phyloP scores from a whole-genome alignment of 2,797 vertebrate species.

The Acipenser ruthenus region DNA sequence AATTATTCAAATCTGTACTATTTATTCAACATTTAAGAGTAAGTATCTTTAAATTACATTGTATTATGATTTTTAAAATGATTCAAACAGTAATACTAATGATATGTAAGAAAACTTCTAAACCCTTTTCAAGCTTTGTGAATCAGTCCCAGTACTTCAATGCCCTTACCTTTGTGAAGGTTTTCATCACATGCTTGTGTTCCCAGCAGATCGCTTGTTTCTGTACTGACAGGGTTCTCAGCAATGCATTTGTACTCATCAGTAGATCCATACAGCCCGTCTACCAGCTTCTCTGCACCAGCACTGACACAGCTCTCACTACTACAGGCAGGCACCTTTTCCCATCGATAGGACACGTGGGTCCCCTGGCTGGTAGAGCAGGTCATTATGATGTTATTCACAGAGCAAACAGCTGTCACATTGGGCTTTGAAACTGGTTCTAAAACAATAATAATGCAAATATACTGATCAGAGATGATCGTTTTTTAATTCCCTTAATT shows the following conservation, averaged over 20 bases:
- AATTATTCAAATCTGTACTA: no score
- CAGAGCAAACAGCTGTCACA: conserved; percentile 5
- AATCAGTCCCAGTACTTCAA: no score
- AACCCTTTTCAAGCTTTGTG: neutral
- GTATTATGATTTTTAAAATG: no score
- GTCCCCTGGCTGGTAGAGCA: conserved; percentile 10
- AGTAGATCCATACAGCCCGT: neutral
- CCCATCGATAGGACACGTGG: conserved; percentile 10
- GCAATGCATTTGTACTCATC: conserved; percentile 1
- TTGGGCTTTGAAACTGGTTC: conserved; percentile 12
- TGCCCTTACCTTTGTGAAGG: no score
- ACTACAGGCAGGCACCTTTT: conserved; percentile 3
- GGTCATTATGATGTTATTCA: conserved; percentile 2
- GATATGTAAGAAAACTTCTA: no score
- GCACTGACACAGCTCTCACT: neutral
- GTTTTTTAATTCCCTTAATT: neutral
- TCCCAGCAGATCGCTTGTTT: conserved; percentile 1
- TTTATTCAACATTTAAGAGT: no score
- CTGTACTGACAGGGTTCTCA: conserved; percentile 4
- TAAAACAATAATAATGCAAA: conserved; percentile 2
- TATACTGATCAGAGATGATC: no score
- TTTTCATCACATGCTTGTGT: neutral
- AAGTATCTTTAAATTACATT: no score
- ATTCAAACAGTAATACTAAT: no score
- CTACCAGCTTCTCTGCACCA: neutral